A percentile compares a stretch with the other conserved stretches of the same genome.
Evolutionary conservation across 2,888 invertebrate genomes (phyloP).

Genomic region (Andrena praecox): DNA sequence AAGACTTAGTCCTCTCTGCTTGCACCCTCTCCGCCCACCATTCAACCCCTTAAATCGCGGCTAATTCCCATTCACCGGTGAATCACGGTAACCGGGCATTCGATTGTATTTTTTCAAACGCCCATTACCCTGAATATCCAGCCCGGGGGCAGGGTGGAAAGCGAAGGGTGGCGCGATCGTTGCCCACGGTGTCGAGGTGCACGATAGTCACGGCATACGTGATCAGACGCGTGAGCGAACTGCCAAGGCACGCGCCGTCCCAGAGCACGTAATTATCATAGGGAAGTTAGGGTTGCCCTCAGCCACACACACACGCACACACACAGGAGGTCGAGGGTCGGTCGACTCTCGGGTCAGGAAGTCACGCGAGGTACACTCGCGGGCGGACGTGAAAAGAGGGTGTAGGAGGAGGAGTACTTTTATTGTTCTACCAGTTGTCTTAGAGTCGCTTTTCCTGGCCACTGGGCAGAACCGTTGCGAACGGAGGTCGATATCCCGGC

Average conservation of each 20-base stretch:
- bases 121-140: slow-evolving; percentile 45
- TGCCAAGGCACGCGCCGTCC: slow-evolving; percentile 81
- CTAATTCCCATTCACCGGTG: slow-evolving; percentile 27
- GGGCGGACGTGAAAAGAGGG: slow-evolving; percentile 56
- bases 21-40: neutral
- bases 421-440: slow-evolving; percentile 75
- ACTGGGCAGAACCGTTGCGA: slow-evolving; percentile 66
- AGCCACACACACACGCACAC: slow-evolving; percentile 25
- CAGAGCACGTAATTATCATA: slow-evolving; percentile 82
- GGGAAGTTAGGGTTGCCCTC: slow-evolving; percentile 72
- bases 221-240: slow-evolving; percentile 77
- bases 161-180: slow-evolving; percentile 67
- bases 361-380: slow-evolving; percentile 80
- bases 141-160: neutral
- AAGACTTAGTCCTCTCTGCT: no score
- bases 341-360: slow-evolving; percentile 75
- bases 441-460: slow-evolving; percentile 73
- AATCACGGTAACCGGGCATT: slow-evolving; percentile 56
- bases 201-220: slow-evolving; percentile 80
- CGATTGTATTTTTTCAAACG: slow-evolving; percentile 56
- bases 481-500: slow-evolving; percentile 64
- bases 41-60: neutral
- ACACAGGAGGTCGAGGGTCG: slow-evolving; percentile 60
- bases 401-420: slow-evolving; percentile 59
- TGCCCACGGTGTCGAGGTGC: slow-evolving; percentile 75